Evolutionary conservation across 2,113 vertebrate genomes (phyloP), one percentile per base, ranked within the genome.

Genomic region (Petromus typicus): DNA sequence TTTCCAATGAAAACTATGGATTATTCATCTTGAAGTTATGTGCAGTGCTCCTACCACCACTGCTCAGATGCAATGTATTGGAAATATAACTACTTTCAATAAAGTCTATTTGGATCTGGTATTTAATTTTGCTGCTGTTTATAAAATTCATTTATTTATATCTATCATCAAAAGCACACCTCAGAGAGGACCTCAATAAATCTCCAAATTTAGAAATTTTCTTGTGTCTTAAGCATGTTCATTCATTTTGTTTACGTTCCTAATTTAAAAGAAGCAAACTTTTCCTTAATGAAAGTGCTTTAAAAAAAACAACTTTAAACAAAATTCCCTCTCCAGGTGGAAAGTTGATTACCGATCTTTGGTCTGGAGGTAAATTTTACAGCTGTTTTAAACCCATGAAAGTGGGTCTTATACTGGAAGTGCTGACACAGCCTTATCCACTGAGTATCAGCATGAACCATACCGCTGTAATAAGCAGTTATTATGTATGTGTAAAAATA

Each of bases 401-500:
- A 98, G 98, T 97, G 96, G 95, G 98, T 97, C 97, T 98, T 98
- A 98, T 98, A 97, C 98, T 98, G 96, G 98, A 98, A 98, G 93
- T 98, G 98, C 98, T 99, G 98, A 99, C 98, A 98, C 98, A 98
- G 98, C 96, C 98, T 98, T 98, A 98, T 98, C 98, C 97, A 97
- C 98, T 97, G 86, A 96, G 97, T 97, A 98, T 98, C 89, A 96
- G 98, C 98, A 95, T 98, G 98, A 98, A 98, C 98, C 98, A 97
- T 98, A 96, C 96, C 3, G 6, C 98, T 98, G 98, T 99, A 99
- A 99, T 99, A 99, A 99, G 99, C 98, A 98, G 98, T 99, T 99
- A 99, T 99, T 99, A 99, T 99, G 98, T 99, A 99, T 99, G 98
- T 99, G 99, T 98, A 98, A 99, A 99, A 99, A 99, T 99, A 99